These are phyloP conservation scores for Stictocephala bisonia DNA, from an alignment of 2,888 invertebrate genomes.

Conservation along the genomic window DNA sequence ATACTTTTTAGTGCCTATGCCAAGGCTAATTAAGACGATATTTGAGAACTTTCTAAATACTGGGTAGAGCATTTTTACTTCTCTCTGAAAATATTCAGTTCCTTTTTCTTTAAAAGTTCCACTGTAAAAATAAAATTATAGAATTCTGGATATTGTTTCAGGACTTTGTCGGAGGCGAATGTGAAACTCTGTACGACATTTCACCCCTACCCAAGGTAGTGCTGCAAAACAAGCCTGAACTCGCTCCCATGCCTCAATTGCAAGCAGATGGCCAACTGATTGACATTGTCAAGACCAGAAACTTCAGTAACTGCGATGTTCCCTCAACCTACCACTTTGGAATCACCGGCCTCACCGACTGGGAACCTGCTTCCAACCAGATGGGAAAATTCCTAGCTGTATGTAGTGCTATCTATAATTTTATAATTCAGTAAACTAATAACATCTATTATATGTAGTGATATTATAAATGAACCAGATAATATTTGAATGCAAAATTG, in stretches of 20 bases:
- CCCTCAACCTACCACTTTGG: slow-evolving; percentile 75
- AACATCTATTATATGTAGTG: too few relatives aligned
- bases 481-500: too few relatives aligned
- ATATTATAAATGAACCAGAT: too few relatives aligned
- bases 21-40: too few relatives aligned
- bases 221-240: slow-evolving; percentile 68
- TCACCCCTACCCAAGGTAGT: slow-evolving; percentile 70
- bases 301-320: slow-evolving; percentile 73
- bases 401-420: slow-evolving; percentile 56
- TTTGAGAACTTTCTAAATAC: too few relatives aligned
- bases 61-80: too few relatives aligned
- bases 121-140: too few relatives aligned
- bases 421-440: too few relatives aligned
- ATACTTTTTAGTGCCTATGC: too few relatives aligned
- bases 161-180: slow-evolving; percentile 76
- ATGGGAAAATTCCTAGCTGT: slow-evolving; percentile 69
- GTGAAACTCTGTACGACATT: slow-evolving; percentile 77
- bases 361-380: slow-evolving; percentile 66
- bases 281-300: slow-evolving; percentile 75
- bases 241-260: slow-evolving; percentile 67
- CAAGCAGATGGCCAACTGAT: slow-evolving; percentile 65
- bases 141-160: slow-evolving; percentile 29
- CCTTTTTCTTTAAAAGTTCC: too few relatives aligned
- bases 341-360: slow-evolving; percentile 68
- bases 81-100: too few relatives aligned